Evolutionary conservation across 1,140 invertebrate species (phyloP).

Genomic region (Nylanderia fulva): DNA sequence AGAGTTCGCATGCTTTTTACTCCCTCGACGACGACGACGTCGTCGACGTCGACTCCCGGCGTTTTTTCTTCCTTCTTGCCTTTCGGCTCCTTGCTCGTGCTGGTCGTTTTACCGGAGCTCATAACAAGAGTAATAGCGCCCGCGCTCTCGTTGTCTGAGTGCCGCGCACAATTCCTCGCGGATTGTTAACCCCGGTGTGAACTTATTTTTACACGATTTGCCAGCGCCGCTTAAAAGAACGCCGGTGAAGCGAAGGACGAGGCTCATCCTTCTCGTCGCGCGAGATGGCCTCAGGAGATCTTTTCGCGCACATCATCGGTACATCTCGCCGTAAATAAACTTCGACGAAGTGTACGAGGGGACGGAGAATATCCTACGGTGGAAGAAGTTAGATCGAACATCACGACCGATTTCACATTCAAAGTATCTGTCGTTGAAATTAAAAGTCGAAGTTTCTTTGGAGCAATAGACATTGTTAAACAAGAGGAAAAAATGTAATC

Average conservation of each 20-base stretch:
- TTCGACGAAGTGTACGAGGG: constrained; percentile 7
- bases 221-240: constrained; percentile 55
- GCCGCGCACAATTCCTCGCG: constrained; percentile 51
- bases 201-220: constrained; percentile 62
- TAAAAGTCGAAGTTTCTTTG: neutral
- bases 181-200: constrained; percentile 60
- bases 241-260: constrained; percentile 44
- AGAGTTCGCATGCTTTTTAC: constrained; percentile 47
- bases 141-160: constrained; percentile 59
- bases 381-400: neutral
- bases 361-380: neutral
- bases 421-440: neutral
- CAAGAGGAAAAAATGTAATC: neutral
- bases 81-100: constrained; percentile 14
- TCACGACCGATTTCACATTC: neutral
- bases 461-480: neutral
- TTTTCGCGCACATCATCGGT: constrained; percentile 21
- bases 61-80: constrained; percentile 53
- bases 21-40: constrained; percentile 12
- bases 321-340: constrained; percentile 37
- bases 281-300: constrained; percentile 29
- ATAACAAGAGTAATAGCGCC: constrained; percentile 62
- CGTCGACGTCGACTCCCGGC: constrained; percentile 31
- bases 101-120: constrained; percentile 57
- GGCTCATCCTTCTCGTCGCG: constrained; percentile 24